Evolutionary conservation across 1,140 invertebrate genomes (phyloP).

Genomic region (Asbolus verrucosus): DNA sequence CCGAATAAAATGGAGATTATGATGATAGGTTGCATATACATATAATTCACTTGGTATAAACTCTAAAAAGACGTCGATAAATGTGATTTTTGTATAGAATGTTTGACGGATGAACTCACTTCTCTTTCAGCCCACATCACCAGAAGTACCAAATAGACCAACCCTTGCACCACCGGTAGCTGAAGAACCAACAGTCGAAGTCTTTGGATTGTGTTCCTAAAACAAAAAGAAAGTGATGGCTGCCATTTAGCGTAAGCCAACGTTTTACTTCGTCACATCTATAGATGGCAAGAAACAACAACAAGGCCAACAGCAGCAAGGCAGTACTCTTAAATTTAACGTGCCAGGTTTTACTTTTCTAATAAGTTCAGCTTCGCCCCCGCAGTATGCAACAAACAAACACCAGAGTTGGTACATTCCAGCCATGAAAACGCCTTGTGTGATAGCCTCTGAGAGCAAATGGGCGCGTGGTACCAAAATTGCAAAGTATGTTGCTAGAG

Average conservation of each 20-base stretch:
- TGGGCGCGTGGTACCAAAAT: slow-evolving; percentile 71
- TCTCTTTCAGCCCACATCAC: slow-evolving; percentile 74
- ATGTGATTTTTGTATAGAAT: not conserved
- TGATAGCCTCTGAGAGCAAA: slow-evolving; percentile 72
- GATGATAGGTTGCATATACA: slow-evolving; percentile 72
- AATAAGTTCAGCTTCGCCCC: slow-evolving; percentile 70
- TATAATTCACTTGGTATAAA: slow-evolving; percentile 70
- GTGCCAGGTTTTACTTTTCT: slow-evolving; percentile 66
- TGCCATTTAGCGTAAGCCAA: too few relatives aligned
- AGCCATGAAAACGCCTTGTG: slow-evolving; percentile 72
- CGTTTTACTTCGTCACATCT: slow-evolving; percentile 69
- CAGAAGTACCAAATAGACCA: slow-evolving; percentile 69
- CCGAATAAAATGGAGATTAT: slow-evolving; percentile 72
- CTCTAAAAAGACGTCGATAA: slow-evolving; percentile 70
- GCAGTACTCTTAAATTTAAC: slow-evolving; percentile 69
- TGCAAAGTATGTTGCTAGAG: slow-evolving; percentile 68
- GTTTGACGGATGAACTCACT: slow-evolving; percentile 64
- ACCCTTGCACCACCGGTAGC: slow-evolving; percentile 70
- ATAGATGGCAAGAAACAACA: slow-evolving; percentile 69
- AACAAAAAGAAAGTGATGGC: too few relatives aligned
- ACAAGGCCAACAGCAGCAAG: slow-evolving; percentile 75
- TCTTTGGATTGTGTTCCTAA: slow-evolving; percentile 52
- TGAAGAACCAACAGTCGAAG: slow-evolving; percentile 71
- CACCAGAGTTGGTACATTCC: slow-evolving; percentile 74
- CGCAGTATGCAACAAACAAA: slow-evolving; percentile 71